These are phyloP conservation scores for Rafetus swinhoei DNA, from an alignment of 2,113 vertebrate species.

Conservation along the genomic window DNA sequence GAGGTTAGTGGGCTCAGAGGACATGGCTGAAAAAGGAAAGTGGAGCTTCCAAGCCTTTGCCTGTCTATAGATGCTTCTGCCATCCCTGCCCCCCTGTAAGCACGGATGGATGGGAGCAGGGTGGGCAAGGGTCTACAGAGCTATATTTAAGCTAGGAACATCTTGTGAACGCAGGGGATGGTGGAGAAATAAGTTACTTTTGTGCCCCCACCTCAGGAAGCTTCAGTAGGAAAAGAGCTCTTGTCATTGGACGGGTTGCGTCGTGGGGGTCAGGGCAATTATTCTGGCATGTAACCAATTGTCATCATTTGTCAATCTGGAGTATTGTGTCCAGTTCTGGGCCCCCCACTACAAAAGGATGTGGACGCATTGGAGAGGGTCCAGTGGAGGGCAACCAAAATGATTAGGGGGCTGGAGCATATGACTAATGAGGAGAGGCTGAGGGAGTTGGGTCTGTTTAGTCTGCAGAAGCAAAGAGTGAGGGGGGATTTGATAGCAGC, in stretches of 20 bases:
- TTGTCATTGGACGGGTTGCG: fast-evolving
- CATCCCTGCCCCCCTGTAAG: fast-evolving
- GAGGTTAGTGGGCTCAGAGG: not conserved
- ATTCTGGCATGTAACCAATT: fast-evolving
- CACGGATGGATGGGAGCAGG: not conserved
- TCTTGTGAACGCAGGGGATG: not conserved
- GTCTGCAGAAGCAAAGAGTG: too few species aligned
- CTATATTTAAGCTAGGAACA: not conserved
- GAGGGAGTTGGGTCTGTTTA: too few species aligned
- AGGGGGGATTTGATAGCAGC: too few species aligned
- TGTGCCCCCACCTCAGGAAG: not conserved
- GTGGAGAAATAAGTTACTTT: fast-evolving
- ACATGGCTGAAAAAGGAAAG: not conserved
- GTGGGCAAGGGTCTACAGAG: not conserved
- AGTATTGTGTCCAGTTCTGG: too few species aligned
- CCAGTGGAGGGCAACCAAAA: too few species aligned
- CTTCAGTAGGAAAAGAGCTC: not conserved
- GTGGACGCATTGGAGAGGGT: too few species aligned
- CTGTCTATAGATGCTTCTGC: fast-evolving
- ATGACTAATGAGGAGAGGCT: too few species aligned
- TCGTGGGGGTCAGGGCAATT: not conserved
- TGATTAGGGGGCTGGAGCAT: too few species aligned
- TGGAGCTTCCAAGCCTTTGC: not conserved
- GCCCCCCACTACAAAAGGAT: too few species aligned
- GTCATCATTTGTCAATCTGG: not conserved